These are phyloP conservation scores for Leucoraja erinaceus DNA, from an alignment of 2,113 vertebrate genomes.

Conservation along the genomic window DNA sequence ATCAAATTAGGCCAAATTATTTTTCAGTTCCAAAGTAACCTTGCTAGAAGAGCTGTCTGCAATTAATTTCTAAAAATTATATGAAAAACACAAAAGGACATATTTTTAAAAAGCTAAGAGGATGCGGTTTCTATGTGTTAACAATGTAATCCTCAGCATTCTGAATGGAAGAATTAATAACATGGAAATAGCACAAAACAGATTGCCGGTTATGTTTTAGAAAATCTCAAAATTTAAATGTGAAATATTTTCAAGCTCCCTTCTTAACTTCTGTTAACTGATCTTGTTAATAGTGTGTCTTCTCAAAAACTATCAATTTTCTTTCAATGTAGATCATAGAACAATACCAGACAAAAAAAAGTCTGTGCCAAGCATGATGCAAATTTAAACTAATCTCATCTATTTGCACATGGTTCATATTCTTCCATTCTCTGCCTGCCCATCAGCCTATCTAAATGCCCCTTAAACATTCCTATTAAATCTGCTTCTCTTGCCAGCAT, in stretches of 20 bases:
- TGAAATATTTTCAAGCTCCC: neutral
- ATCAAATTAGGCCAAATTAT: neutral
- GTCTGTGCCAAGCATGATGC: too few species aligned
- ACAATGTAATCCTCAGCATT: neutral
- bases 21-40: neutral
- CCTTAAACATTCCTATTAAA: too few species aligned
- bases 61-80: neutral
- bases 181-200: neutral
- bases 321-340: too few species aligned
- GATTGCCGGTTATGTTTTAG: neutral
- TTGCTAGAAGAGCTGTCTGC: neutral
- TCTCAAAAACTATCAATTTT: too few species aligned
- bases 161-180: neutral
- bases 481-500: too few species aligned
- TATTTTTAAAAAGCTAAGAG: neutral
- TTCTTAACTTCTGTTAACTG: too few species aligned
- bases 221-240: neutral
- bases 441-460: too few species aligned
- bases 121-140: neutral
- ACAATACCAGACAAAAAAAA: too few species aligned
- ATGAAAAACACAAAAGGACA: neutral
- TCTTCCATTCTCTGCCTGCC: too few species aligned
- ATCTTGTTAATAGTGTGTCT: too few species aligned
- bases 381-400: too few species aligned
- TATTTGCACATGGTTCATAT: too few species aligned